A percentile compares a stretch with the other conserved stretches of the same genome.
Evolutionary conservation across 2,888 invertebrate genomes (phyloP).

Genomic region (Gandaritis pyraliata): DNA sequence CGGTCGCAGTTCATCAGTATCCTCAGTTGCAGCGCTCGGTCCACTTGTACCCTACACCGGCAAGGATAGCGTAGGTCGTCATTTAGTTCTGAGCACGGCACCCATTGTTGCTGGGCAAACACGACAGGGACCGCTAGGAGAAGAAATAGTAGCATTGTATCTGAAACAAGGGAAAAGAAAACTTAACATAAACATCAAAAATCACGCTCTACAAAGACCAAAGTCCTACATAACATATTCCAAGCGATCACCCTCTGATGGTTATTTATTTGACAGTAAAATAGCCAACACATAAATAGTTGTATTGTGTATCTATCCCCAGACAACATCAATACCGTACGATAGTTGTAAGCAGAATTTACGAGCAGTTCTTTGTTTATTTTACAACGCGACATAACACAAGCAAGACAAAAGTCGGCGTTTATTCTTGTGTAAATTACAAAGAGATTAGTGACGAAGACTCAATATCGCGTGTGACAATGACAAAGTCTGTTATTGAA

Average conservation of each 20-base stretch:
- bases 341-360: conserved; percentile 53
- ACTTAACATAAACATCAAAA: neutral
- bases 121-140: conserved; percentile 61
- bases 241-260: conserved; percentile 3
- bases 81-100: conserved; percentile 91
- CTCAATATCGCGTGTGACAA: too few species aligned
- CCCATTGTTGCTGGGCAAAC: conserved; percentile 81
- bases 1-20: conserved; percentile 93
- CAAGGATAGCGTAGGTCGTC: conserved; percentile 91
- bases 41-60: conserved; percentile 81
- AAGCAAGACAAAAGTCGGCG: conserved; percentile 16
- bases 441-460: too few species aligned
- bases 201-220: too few species aligned
- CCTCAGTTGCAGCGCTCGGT: conserved; percentile 72
- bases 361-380: conserved; percentile 56
- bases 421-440: conserved; percentile 8
- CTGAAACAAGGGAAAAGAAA: conserved; percentile 51
- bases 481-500: too few species aligned
- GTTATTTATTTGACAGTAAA: conserved; percentile 28
- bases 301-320: conserved; percentile 30
- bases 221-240: neutral
- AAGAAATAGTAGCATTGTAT: conserved; percentile 67
- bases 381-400: conserved; percentile 37
- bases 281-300: conserved; percentile 38
- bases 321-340: conserved; percentile 48